Percentiles rank a stretch among this genome's conserved stretches.
phyloP scores from a whole-genome alignment of 1,140 invertebrate species.

The Drosophila baimaii region DNA sequence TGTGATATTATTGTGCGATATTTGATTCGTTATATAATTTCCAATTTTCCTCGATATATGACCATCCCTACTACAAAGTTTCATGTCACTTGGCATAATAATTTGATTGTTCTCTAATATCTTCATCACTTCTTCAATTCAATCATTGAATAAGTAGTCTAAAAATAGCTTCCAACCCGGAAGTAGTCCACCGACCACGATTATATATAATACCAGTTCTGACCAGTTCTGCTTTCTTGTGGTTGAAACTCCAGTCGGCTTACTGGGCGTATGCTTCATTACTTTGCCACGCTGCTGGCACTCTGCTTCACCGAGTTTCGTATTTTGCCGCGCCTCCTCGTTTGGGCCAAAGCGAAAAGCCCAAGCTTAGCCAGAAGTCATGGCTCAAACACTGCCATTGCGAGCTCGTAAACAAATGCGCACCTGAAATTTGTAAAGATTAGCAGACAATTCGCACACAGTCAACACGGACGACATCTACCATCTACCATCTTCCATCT shows the following conservation, averaged over 20 bases:
- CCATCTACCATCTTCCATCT: slow-evolving; percentile 32
- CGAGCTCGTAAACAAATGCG: slow-evolving; percentile 68
- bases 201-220: not conserved
- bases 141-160: not conserved
- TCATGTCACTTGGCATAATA: too few relatives aligned
- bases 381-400: slow-evolving; percentile 3
- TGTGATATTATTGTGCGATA: too few relatives aligned
- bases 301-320: slow-evolving; percentile 4
- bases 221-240: not conserved
- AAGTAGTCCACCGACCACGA: not conserved
- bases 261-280: slow-evolving; percentile 9
- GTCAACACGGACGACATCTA: slow-evolving; percentile 51
- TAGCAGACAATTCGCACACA: slow-evolving; percentile 79
- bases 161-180: not conserved
- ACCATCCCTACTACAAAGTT: too few relatives aligned
- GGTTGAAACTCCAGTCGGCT: not conserved
- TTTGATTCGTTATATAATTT: too few relatives aligned
- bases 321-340: not conserved
- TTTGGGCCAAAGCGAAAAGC: slow-evolving; percentile 9
- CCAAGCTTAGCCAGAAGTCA: slow-evolving; percentile 49
- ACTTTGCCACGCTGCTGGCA: not conserved
- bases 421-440: slow-evolving; percentile 81
- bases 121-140: not conserved
- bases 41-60: too few relatives aligned
- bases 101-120: too few relatives aligned